These are phyloP conservation scores for Pampusana beccarii DNA, from an alignment of 2,113 vertebrate species.

Conservation along the genomic window DNA sequence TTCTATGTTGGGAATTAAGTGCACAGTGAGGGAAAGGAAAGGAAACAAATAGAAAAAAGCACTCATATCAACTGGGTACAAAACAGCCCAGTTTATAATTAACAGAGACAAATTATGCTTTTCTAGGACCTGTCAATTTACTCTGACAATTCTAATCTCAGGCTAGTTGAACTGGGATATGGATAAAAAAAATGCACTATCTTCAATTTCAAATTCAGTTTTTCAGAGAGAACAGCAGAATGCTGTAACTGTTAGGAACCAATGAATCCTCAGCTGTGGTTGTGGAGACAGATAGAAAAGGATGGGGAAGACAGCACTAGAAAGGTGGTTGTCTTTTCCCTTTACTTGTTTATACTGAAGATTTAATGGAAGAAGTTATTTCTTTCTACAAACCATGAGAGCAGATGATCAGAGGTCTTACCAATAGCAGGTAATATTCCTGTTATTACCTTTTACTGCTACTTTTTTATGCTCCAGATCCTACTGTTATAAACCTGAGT, in stretches of 20 bases:
- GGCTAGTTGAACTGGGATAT: background rate
- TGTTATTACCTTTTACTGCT: background rate
- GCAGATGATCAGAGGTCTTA: background rate
- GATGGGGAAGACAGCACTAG: background rate
- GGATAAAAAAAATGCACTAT: fast-evolving
- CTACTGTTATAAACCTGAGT: background rate
- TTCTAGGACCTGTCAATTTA: background rate
- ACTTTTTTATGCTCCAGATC: background rate
- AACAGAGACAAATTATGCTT: background rate
- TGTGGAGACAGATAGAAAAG: background rate
- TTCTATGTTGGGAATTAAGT: background rate
- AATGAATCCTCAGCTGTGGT: background rate
- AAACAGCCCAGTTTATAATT: background rate
- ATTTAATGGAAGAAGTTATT: background rate
- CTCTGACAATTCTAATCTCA: background rate
- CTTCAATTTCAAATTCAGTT: background rate
- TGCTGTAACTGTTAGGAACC: background rate
- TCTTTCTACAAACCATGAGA: background rate
- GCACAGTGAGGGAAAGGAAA: background rate
- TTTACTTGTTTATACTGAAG: background rate
- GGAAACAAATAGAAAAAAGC: background rate
- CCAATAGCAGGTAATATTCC: background rate
- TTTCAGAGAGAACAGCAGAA: background rate
- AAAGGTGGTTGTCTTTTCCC: background rate
- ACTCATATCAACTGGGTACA: background rate